A percentile compares a stretch with the other conserved stretches of the same genome.
Conservation (phyloP, 2,797 vertebrate genomes). For the Sebastes flavidus region DNA sequence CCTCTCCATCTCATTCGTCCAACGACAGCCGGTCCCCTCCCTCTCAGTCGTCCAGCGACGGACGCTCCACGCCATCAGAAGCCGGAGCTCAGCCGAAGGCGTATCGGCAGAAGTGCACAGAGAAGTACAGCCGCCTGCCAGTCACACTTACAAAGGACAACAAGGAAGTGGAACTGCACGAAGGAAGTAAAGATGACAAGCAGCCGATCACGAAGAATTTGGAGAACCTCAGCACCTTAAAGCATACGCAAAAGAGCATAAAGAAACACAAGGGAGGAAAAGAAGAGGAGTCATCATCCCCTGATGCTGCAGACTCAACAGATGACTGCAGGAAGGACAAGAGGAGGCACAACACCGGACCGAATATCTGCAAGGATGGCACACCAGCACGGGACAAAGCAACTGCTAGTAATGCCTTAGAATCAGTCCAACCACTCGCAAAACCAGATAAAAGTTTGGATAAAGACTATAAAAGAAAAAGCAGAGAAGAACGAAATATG, state of each 20-base stretch:
- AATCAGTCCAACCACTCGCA: conserved; percentile 31
- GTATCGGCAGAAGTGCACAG: conserved; percentile 80
- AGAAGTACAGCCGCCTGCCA: conserved; percentile 67
- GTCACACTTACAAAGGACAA: background rate
- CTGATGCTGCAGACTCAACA: conserved; percentile 73
- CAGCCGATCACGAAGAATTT: background rate
- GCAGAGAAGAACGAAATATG: conserved; percentile 74
- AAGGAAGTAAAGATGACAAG: background rate
- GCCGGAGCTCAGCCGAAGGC: conserved; percentile 72
- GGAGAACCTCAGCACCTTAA: conserved; percentile 72
- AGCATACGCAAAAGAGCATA: conserved; percentile 82
- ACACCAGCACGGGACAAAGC: conserved; percentile 84
- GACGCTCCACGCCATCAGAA: conserved; percentile 74
- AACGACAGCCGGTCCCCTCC: conserved; percentile 61
- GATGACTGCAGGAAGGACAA: conserved; percentile 83
- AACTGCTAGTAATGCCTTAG: conserved; percentile 80
- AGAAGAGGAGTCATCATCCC: conserved; percentile 2
- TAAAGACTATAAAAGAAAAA: conserved; percentile 85
- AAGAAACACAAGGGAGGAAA: conserved; percentile 79
- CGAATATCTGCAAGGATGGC: conserved; percentile 81
- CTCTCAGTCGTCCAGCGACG: conserved; percentile 35
- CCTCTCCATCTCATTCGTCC: conserved; percentile 54
- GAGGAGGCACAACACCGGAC: background rate
- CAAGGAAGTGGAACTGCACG: conserved; percentile 71
- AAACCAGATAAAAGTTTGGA: conserved; percentile 80